phyloP scores from a whole-genome alignment of 2,888 invertebrate genomes.

The Cotesia congregata region DNA sequence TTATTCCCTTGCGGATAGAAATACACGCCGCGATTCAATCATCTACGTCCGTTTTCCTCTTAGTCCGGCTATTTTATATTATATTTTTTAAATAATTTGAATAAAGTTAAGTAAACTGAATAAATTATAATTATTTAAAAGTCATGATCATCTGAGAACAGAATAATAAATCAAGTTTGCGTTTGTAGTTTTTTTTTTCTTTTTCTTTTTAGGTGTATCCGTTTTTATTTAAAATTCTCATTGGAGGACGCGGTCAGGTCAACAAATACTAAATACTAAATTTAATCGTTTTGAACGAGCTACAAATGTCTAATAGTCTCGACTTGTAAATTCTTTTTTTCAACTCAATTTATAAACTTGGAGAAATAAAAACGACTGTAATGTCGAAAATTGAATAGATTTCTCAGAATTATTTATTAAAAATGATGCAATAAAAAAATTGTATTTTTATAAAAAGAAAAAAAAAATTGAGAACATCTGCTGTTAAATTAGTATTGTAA shows the following conservation, averaged over 20 bases:
- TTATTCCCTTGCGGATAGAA: neutral
- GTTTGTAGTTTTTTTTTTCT: too few relatives aligned
- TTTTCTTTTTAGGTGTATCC: neutral
- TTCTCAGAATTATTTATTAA: too few relatives aligned
- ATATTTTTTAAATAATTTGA: neutral
- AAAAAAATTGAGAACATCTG: neutral
- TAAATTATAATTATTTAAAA: constrained; percentile 17
- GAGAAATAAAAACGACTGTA: too few relatives aligned
- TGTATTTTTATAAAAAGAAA: neutral
- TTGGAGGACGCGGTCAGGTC: neutral
- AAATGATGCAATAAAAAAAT: neutral
- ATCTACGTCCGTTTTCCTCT: neutral
- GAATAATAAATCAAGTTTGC: neutral
- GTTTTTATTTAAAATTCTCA: neutral
- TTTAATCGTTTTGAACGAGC: neutral
- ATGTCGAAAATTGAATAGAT: too few relatives aligned
- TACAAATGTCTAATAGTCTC: neutral
- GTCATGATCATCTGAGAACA: neutral
- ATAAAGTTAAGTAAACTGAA: neutral
- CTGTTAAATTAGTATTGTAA: neutral
- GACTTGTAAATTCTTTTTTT: neutral
- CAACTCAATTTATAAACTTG: too few relatives aligned
- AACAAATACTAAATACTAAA: neutral
- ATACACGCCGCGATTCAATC: neutral
- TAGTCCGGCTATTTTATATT: neutral